Evolutionary conservation across 2,113 vertebrate genomes (phyloP).

Genomic region (Equus przewalskii): DNA sequence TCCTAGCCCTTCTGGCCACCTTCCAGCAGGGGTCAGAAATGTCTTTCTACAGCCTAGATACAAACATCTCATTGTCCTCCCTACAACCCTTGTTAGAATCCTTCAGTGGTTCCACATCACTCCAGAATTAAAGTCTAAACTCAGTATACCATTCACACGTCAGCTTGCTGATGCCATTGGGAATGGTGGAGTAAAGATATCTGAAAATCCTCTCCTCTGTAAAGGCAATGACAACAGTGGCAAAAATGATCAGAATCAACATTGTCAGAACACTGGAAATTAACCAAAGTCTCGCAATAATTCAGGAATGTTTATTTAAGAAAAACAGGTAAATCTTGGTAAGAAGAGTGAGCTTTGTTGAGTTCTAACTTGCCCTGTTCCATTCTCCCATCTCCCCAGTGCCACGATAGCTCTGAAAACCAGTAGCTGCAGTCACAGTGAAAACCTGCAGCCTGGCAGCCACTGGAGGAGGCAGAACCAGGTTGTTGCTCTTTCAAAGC

Average conservation of each 20-base stretch:
- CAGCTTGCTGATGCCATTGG: not conserved
- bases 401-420: not conserved
- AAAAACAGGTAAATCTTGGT: not conserved
- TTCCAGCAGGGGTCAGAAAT: not conserved
- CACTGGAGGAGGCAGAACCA: not conserved
- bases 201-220: not conserved
- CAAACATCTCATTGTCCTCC: not conserved
- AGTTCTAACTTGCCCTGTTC: not conserved
- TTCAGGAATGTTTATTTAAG: not conserved
- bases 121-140: not conserved
- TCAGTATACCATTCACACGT: too few relatives aligned
- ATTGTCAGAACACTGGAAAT: not conserved
- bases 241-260: not conserved
- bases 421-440: too few relatives aligned
- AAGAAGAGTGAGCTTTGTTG: not conserved
- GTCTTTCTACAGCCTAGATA: not conserved
- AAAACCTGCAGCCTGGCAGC: not conserved
- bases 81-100: not conserved
- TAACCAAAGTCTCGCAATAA: not conserved
- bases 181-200: not conserved
- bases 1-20: too few relatives aligned
- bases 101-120: not conserved
- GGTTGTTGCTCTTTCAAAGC: not conserved
- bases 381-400: not conserved
- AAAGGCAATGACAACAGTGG: not conserved